Conservation (phyloP, 2,113 vertebrate species). For the Mobula hypostoma region DNA sequence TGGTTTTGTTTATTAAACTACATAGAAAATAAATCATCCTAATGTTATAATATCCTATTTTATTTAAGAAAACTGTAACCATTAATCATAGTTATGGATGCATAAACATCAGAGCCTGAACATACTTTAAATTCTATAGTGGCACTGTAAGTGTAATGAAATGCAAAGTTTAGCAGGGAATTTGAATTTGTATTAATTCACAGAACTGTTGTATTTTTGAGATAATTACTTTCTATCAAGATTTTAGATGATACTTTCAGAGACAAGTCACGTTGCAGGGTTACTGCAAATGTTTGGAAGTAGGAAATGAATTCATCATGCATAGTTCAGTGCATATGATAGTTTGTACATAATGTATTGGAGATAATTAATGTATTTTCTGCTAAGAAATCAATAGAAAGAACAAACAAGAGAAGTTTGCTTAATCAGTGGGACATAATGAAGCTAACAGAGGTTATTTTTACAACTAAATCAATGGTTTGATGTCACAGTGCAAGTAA, state of each 20-base stretch:
- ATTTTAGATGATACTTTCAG: not conserved
- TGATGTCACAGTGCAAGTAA: not conserved
- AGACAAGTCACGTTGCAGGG: not conserved
- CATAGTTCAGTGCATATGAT: not conserved
- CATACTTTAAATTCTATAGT: not conserved
- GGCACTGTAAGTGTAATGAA: not conserved
- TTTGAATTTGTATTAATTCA: constrained; percentile 4
- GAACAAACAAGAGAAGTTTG: not conserved
- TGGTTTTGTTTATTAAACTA: constrained; percentile 7
- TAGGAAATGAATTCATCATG: constrained; percentile 15
- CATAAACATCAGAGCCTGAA: not conserved
- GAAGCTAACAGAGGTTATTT: not conserved
- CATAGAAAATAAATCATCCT: constrained; percentile 16
- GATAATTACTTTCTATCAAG: constrained; percentile 28
- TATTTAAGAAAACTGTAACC: not conserved
- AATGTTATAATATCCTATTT: not conserved
- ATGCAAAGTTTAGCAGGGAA: constrained; percentile 29
- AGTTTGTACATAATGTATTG: not conserved
- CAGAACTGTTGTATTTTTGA: constrained; percentile 3
- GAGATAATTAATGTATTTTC: constrained; percentile 25
- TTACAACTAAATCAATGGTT: constrained; percentile 18
- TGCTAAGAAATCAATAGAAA: constrained; percentile 20
- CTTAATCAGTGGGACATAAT: constrained; percentile 28
- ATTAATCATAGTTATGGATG: constrained; percentile 30
- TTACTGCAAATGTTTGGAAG: not conserved